Conservation (phyloP, 1,140 invertebrate genomes). For the Camponotus vicinus region DNA sequence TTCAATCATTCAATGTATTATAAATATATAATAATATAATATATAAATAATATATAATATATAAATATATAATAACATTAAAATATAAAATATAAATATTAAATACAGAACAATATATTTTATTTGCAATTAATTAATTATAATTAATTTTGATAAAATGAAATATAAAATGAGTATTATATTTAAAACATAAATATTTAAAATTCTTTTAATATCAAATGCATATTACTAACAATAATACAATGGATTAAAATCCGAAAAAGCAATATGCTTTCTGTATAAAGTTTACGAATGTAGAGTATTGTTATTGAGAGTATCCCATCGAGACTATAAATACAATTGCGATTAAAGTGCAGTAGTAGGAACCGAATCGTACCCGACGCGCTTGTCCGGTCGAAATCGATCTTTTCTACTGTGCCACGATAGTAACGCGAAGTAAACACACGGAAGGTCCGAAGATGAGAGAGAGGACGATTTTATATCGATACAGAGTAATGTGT, state of each 20-base stretch:
- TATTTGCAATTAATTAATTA: not conserved
- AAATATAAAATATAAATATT: no score
- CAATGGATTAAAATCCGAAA: not conserved
- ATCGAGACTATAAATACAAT: constrained; percentile 48
- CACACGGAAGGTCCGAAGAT: not conserved
- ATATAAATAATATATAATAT: no score
- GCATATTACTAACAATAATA: not conserved
- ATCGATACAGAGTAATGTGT: not conserved
- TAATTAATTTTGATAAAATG: not conserved
- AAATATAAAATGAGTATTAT: not conserved
- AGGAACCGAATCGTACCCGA: constrained; percentile 35
- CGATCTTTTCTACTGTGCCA: constrained; percentile 41
- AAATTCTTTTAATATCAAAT: not conserved
- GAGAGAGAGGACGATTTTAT: not conserved
- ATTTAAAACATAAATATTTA: not conserved
- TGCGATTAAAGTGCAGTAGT: constrained; percentile 63
- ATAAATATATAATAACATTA: no score
- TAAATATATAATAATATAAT: no score
- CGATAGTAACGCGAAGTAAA: constrained; percentile 42
- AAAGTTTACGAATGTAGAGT: not conserved
- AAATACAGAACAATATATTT: not conserved
- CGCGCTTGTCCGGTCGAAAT: constrained; percentile 9
- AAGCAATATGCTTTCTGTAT: not conserved
- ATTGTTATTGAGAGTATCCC: constrained; percentile 42
- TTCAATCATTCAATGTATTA: no score